Base-by-base conservation (phyloP, 2,113 vertebrate genomes). In the Ailurus styani region DNA sequence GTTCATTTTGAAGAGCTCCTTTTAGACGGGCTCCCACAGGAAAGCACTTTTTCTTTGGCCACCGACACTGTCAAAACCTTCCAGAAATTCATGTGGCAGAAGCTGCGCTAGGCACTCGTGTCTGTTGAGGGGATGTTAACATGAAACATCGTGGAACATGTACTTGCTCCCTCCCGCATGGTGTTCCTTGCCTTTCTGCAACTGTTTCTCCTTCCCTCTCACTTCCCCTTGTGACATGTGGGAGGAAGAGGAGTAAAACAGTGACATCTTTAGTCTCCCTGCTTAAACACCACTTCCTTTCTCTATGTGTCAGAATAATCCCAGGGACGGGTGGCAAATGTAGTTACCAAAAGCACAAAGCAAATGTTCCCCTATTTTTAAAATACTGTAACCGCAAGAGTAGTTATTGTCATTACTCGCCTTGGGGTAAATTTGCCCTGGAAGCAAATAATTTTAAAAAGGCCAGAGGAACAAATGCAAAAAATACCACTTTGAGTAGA, bases 41-140 rank as follows among this genome's bases (percentile, higher is more conserved):
- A 97, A 96, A 75, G 78, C 13, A 20, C 81, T 95, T 96, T 92
- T 96, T 96, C 75, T 96, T 77, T 90, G 87, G 52, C 57, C 25
- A 37, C 5, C 0, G 15, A 82, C 70, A 42, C 50, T 94, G 75
- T 94, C 79, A 84, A 93, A 95, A 92, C 4, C 62, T 94, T 84
- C 79, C 85, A 81, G 79, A 85, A 92, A 77, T 25, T 40, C 78
- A 8, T 25, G 29, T 40, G 73, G 68, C 68, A 93, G 94, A 57
- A 90, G 85, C 62, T 86, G 55, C 23, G 18, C 4, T 31, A 88
- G 87, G 62, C 37, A 47, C 75, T 96, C 50, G 1, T 66, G 87
- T 88, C 95, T 85, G 90, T 45, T 13, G 66, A 96, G 55, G 54
- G 54, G 29, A 60, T 50, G 52, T 52, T 81, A 82, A 90, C 60